Evolutionary conservation across 2,113 vertebrate genomes (phyloP), one percentile per base, ranked within the genome.

Genomic region (Onychostoma macrolepis): DNA sequence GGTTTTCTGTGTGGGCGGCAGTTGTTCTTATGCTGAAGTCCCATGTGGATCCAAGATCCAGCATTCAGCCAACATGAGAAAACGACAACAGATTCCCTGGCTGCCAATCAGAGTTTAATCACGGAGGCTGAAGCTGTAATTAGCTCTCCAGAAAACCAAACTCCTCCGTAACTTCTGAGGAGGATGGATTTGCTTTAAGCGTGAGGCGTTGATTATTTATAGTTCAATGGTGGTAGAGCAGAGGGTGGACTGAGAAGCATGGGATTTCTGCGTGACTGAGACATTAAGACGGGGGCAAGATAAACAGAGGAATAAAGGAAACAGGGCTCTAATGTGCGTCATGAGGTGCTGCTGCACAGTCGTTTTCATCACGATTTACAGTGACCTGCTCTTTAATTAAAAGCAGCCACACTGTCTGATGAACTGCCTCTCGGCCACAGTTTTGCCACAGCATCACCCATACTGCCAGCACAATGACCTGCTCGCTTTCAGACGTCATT

Each of bases 371-470:
- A 28, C 41, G 24, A 85, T 87, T 89, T 84, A 83, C 63, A 80
- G 30, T 63, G 19, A 58, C 78, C 28, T 19, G 28, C 41, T 77
- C 43, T 80, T 72, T 90, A 83, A 89, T 90, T 89, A 90, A 83
- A 79, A 41, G 5, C 63, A 84, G 65, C 26, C 15, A 53, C 45
- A 36, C 56, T 61, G 72, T 48, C 45, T 84, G 63, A 72, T 67
- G 53, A 84, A 50, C 61, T 71, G 38, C 61, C 43, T 48, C 26
- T 28, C 30, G 21, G 26, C 9, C 28, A 26, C 56, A 78, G 43
- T 45, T 80, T 65, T 36, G 24, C 58, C 26, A 26, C 58, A 48
- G 63, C 19, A 15, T 28, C 24, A 41, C 5, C 15, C 24, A 6
- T 19, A 48, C 72, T 48, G 72, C 41, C 72, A 15, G 7, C 7